Base-by-base conservation (phyloP, 2,888 invertebrate species). In the Augiades crinisus region DNA sequence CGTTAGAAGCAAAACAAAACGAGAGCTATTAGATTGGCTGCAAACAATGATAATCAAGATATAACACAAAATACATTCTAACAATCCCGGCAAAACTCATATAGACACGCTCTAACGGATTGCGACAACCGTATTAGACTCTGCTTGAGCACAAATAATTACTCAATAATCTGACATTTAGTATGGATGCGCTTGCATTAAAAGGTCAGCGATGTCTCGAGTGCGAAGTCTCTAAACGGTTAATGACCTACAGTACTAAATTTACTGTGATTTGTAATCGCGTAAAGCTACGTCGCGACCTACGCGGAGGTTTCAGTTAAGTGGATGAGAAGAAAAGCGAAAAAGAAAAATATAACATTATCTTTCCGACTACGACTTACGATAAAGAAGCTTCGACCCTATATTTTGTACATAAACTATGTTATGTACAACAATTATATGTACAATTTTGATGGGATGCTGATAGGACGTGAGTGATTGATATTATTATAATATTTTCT, bases 141-240 rank as follows among this genome's bases (percentile, higher is more conserved):
- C 34, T 44, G 50, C 36, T 50, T 50, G 21, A 44, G 36, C 19
- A 37, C 54, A 59, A 64, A 60, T 74, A 78, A 79, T 82, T 81
- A 75, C 81, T 73, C 75, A 81, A 83, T 72, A 58, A 58, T 57
- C 59, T 82, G 80, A 72, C 80, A 82, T 82, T 84, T 82, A 60
- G 65, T 62, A 64, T 66, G 65, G 78, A 76, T 66, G 76, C 67
- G 65, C 65, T 49, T 53, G 47, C 45, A 38, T 37, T 27, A 12
- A 61, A 58, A 64, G 61, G 63, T 61, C 56, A 56, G 24, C 41
- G 53, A 37, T 21, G 49, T 46, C 43, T 53, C 38, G 33, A 41
- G 24, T 49, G 40, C 10, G 41, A 43, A 50, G 51, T 14, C 16
- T 44, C 31, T 37, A 47, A 56, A 65, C 69, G 76, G 75, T 75